phyloP scores from a whole-genome alignment of 2,888 invertebrate genomes.

The Chloroclysta siterata region DNA sequence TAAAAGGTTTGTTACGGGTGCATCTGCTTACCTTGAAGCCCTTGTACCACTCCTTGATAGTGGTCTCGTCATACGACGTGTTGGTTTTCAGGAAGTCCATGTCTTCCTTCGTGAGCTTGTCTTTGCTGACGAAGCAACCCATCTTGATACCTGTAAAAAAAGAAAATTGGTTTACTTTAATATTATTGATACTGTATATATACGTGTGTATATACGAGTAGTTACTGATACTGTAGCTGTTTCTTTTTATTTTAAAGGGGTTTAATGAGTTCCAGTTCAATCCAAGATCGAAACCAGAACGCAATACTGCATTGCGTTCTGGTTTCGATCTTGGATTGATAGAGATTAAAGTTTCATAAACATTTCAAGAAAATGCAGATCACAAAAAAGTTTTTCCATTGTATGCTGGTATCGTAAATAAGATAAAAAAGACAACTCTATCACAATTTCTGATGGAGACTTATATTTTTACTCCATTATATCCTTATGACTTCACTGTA shows the following conservation, averaged over 20 bases:
- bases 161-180: constrained; percentile 29
- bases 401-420: too few species aligned
- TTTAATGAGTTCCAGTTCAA: too few species aligned
- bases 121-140: constrained; percentile 98
- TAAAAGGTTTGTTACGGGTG: too few species aligned
- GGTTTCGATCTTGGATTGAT: too few species aligned
- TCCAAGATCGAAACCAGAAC: too few species aligned
- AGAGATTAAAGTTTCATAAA: too few species aligned
- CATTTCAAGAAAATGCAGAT: too few species aligned
- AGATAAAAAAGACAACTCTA: neutral
- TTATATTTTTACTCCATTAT: neutral
- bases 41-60: constrained; percentile 99
- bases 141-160: constrained; percentile 84
- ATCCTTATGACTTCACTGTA: neutral
- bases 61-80: constrained; percentile 98
- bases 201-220: too few species aligned
- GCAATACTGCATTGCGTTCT: too few species aligned
- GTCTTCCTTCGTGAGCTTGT: constrained; percentile 98
- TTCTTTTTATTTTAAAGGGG: neutral
- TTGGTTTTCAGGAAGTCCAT: constrained; percentile 99
- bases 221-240: too few species aligned
- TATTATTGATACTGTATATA: too few species aligned
- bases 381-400: too few species aligned
- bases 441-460: neutral
- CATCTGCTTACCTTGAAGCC: constrained; percentile 95